Base-by-base conservation (phyloP, 2,113 vertebrate species). In the Microtus richardsoni region DNA sequence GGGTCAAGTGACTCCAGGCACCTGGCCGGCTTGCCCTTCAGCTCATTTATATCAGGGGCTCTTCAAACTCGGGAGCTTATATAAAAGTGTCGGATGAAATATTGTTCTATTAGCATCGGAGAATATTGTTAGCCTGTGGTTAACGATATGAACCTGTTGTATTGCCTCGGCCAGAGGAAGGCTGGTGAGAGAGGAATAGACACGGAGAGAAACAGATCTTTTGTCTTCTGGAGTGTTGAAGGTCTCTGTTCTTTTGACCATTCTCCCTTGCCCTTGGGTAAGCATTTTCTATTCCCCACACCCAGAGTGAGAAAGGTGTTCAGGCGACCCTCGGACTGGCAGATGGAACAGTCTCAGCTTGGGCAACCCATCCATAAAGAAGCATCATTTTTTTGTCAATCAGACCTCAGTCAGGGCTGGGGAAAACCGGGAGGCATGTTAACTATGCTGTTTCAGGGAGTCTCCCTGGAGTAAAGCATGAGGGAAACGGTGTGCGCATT, bases 401-500 rank as follows among this genome's bases (percentile, higher is more conserved):
- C 14, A 19, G 36, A 22, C 41, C 87, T 64, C 62, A 62, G 14
- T 2, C 41, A 79, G 49, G 11, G 52, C 13, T 3, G 58, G 44
- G 6, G 0, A 13, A 36, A 64, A n/a, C 33, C 22, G 54, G 41
- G 68, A 78, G 88, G 58, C 73, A 60, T 3, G 36, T 13, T 64
- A 8, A 41, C 4, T 22, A 4, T 12, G 41, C 28, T 49, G 24
- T 14, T 21, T 3, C 11, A 8, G 36, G 30, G 80, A 60, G 2
- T n/a, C 30, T 30, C 36, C 52, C 19, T 2, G 1, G 17, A 73
- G 30, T 0, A 2, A 39, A 28, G 22, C 60, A 12, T 1, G 0
- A 9, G 60, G 49, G 28, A 33, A 94, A 58, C 33, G 24, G 33
- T 0, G 8, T 2, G n/a, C 47, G 1, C 44, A 19, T 21, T 75